A percentile compares a stretch with the other conserved stretches of the same genome.
Conservation (phyloP, 2,113 vertebrate species). For the Thalassarche chlororhynchos region DNA sequence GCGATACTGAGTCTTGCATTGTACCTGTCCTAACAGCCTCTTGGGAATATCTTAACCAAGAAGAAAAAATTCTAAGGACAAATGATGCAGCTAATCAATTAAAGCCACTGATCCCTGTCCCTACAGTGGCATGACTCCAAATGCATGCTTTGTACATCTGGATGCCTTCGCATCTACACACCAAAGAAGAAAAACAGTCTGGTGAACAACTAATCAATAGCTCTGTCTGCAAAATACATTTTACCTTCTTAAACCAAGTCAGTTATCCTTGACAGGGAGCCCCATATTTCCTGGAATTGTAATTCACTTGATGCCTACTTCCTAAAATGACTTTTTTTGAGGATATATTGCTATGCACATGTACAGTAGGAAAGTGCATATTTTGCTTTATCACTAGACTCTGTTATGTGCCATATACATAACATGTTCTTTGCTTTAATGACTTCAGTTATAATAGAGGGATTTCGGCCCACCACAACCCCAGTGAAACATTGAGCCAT, state of each 20-base stretch:
- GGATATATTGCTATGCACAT: neutral
- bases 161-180: neutral
- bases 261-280: neutral
- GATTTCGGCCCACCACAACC: neutral
- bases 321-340: neutral
- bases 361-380: neutral
- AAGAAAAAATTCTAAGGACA: neutral
- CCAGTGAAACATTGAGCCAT: neutral
- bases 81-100: neutral
- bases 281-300: neutral
- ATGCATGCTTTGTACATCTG: neutral
- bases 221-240: neutral
- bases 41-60: neutral
- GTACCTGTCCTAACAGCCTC: neutral
- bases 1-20: rapidly evolving
- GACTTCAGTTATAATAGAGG: neutral
- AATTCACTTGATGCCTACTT: neutral
- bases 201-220: slow-evolving; percentile 8
- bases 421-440: neutral
- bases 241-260: neutral
- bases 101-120: neutral
- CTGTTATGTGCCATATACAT: neutral
- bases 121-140: neutral
- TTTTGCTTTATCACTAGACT: neutral
- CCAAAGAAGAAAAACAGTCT: neutral